Base-by-base conservation (phyloP, 2,113 vertebrate species). In the Vimba vimba region DNA sequence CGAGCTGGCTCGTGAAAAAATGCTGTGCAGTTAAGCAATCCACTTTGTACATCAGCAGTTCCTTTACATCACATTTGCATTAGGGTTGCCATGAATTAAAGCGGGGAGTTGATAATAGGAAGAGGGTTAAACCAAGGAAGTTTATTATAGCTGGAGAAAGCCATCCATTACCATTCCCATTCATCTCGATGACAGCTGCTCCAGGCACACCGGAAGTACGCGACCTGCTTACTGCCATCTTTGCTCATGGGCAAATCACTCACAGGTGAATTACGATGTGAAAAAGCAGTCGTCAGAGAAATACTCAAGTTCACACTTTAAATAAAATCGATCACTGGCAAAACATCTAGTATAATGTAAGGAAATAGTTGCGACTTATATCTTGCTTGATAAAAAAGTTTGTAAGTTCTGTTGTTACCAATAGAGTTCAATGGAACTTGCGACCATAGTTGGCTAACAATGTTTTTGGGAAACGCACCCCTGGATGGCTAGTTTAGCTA, bases 41-140 rank as follows among this genome's bases (percentile, higher is more conserved):
- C 76, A 50, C 73, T 78, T 75, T 57, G 36, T 47, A 71, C 45
- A 27, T 36, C 39, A 64, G 30, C 85, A 84, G 23, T 59, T 75
- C 64, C 75, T 62, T 80, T 64, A 57, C 30, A 52, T 81, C 25
- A 9, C 19, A 81, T 76, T 86, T 69, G 60, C 55, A 50, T 86
- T 69, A 68, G 64, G 80, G 52, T 73, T 69, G 81, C 8, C 73
- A 85, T 71, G 78, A 78, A 86, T 86, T 84, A 85, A 76, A 75
- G 50, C 8, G 5, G 19, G 6, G 27, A 84, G 87, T 75, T 75
- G 83, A 73, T 82, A 78, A 81, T 59, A 55, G 76, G 12, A 33
- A 55, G 27, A 69, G 55, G 50, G 76, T 71, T 69, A 69, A 57
- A 68, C 75, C 27, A 55, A 77, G 27, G 45, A 55, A 15, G 47